These are phyloP conservation scores for Xenentodon cancila DNA, from an alignment of 2,797 vertebrate genomes.

Conservation along the genomic window DNA sequence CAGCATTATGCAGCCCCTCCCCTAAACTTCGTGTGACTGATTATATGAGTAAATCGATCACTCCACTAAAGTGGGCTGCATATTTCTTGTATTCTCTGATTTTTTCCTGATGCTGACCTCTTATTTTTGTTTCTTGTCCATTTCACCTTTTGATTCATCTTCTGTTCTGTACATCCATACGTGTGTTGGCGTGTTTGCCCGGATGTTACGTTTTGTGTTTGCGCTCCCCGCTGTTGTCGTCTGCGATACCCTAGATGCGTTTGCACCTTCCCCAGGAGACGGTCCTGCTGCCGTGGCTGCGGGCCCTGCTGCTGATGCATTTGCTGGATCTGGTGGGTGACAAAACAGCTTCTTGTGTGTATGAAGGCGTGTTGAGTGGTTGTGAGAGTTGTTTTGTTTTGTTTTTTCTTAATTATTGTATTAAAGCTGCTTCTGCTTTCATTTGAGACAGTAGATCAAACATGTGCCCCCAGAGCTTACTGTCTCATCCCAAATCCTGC, in stretches of 20 bases:
- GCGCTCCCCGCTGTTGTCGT: constrained; percentile 67
- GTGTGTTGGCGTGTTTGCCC: constrained; percentile 55
- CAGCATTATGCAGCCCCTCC: constrained; percentile 72
- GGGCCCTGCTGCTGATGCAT: constrained; percentile 94
- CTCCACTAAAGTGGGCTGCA: constrained; percentile 61
- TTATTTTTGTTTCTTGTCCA: constrained; percentile 69
- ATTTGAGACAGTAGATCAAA: constrained; percentile 63
- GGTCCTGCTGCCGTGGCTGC: constrained; percentile 91
- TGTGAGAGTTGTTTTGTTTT: neutral
- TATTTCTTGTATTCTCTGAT: constrained; percentile 79
- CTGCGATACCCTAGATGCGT: constrained; percentile 91
- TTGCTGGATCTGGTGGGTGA: constrained; percentile 99
- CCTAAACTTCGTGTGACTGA: too few species aligned
- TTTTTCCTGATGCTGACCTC: constrained; percentile 75
- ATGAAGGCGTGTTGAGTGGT: constrained; percentile 13
- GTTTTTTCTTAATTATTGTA: constrained; percentile 7
- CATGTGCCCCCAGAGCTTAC: constrained; percentile 40
- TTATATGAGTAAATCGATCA: constrained; percentile 14
- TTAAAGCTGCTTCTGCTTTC: constrained; percentile 58
- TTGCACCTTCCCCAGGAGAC: constrained; percentile 98
- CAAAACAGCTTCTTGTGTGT: constrained; percentile 43
- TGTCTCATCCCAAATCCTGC: constrained; percentile 65
- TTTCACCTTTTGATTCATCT: constrained; percentile 67
- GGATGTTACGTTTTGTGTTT: constrained; percentile 58
- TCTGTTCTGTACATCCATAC: constrained; percentile 59